phyloP scores from a whole-genome alignment of 92 coral and sea anemone species.

The Zoanthus gigantus region DNA sequence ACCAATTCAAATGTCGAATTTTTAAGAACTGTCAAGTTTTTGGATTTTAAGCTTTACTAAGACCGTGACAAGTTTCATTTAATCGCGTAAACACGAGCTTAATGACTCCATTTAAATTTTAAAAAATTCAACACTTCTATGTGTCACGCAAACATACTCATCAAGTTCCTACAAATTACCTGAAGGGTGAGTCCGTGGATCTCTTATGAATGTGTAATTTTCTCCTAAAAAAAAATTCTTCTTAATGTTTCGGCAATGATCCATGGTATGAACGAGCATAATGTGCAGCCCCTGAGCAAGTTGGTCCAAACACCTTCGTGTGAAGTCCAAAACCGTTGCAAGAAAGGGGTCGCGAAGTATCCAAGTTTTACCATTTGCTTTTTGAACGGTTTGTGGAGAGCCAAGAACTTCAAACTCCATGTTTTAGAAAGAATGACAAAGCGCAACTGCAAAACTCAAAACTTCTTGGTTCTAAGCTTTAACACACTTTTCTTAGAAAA shows the following conservation, averaged over 20 bases:
- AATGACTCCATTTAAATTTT: too few relatives aligned
- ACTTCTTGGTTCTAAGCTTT: background rate
- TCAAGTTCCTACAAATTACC: background rate
- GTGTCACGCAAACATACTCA: background rate
- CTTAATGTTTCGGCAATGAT: background rate
- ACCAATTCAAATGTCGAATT: too few relatives aligned
- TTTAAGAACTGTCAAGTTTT: too few relatives aligned
- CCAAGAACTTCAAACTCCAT: slow-evolving; percentile 28
- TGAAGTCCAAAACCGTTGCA: slow-evolving; percentile 18
- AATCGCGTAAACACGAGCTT: too few relatives aligned
- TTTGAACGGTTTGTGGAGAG: slow-evolving; percentile 30
- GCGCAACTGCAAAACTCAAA: background rate
- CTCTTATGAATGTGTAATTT: background rate
- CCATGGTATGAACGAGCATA: background rate
- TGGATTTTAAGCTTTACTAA: too few relatives aligned
- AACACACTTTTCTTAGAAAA: background rate
- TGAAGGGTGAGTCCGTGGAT: slow-evolving; percentile 10
- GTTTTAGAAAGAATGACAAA: background rate
- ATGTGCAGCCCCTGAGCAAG: slow-evolving; percentile 17
- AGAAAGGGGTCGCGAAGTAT: slow-evolving; percentile 24
- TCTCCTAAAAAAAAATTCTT: background rate
- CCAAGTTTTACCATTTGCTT: background rate
- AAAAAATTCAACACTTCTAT: background rate
- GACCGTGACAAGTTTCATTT: too few relatives aligned
- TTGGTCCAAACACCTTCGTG: slow-evolving; percentile 25